Base-by-base conservation (phyloP, 2,888 invertebrate species). In the Aspidiotus rigidus region DNA sequence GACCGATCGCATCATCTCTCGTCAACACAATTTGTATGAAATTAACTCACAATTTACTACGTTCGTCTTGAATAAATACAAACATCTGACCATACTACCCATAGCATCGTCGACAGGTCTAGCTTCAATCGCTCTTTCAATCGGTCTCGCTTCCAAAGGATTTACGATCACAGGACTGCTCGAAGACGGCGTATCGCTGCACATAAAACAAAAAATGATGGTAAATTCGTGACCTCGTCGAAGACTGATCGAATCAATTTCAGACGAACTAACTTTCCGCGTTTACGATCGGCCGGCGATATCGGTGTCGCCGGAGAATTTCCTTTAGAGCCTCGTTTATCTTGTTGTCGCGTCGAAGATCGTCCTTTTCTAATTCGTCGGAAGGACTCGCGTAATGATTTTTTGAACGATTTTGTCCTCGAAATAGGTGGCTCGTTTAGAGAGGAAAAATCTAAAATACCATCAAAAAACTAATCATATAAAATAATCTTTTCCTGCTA, bases 321-420 rank as follows among this genome's bases (percentile, higher is more conserved):
- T 6, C 11, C n/a, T 67, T 67, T 67, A 5, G 67, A 67, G 55
- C 40, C 41, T 28, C 59, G 66, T 49, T 69, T 69, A 10, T 69
- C 69, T 7, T 69, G 61, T 17, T 69, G 69, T 40, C 83, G 77
- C 53, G 81, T 81, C 2, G 95, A 95, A 73, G 70, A 54, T 41
- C 96, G 83, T 39, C 96, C 91, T 79, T 92, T 92, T 62, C 97
- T 82, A 63, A 98, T 81, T 74, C 97, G 83, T 67, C 98, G 84
- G 80, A 99, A 98, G 3, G 97, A 97, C 79, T 99, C 97, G 70
- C 99, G 81, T 64, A 99, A 81, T 0, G 97, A 97, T 78, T 99
- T 98, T 78, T 98, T 99, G 79, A 99, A 93, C 0, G 96, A 96
- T 79, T 98, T 98, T 73, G 96, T 84, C 67, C 96, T 83, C 0